Percentiles rank a stretch among this genome's conserved stretches.
phyloP scores from a whole-genome alignment of 2,113 vertebrate genomes.

The Pyrgilauda ruficollis region DNA sequence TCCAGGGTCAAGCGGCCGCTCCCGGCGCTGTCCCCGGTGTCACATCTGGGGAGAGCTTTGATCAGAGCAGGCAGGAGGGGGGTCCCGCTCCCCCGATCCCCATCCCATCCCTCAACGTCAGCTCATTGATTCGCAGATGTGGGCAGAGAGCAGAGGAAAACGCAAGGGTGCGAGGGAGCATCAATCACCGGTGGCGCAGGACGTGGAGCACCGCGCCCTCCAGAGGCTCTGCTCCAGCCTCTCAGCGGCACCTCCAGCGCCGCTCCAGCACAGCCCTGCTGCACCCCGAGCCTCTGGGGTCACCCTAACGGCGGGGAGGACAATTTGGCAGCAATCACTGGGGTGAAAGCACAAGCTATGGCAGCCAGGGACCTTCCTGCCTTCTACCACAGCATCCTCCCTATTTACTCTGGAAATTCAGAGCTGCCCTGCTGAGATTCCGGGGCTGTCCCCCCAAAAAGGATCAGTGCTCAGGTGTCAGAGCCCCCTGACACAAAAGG shows the following conservation, averaged over 20 bases:
- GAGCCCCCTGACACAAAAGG: not conserved
- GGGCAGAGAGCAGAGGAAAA: not conserved
- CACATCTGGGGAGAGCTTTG: constrained; percentile 31
- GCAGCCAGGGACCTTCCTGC: not conserved
- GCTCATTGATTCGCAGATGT: constrained; percentile 67
- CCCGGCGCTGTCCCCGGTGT: constrained; percentile 45
- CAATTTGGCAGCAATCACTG: fast-evolving
- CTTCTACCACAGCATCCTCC: not conserved
- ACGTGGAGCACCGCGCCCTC: not conserved
- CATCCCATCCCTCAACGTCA: constrained; percentile 78
- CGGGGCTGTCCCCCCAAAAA: fast-evolving
- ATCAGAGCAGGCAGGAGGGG: not conserved
- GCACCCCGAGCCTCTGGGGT: not conserved
- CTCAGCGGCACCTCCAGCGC: not conserved
- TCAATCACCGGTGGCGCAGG: not conserved
- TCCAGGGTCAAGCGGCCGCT: not conserved
- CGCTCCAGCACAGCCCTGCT: not conserved
- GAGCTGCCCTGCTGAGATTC: not conserved
- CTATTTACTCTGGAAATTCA: not conserved
- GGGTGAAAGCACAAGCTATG: not conserved
- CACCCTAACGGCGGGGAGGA: not conserved
- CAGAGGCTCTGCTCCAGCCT: constrained; percentile 2
- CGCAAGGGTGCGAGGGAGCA: not conserved
- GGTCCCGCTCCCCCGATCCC: not conserved
- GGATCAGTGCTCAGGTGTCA: not conserved